Conservation (phyloP, 1,140 invertebrate genomes). For the Ctenoplectra terminalis region DNA sequence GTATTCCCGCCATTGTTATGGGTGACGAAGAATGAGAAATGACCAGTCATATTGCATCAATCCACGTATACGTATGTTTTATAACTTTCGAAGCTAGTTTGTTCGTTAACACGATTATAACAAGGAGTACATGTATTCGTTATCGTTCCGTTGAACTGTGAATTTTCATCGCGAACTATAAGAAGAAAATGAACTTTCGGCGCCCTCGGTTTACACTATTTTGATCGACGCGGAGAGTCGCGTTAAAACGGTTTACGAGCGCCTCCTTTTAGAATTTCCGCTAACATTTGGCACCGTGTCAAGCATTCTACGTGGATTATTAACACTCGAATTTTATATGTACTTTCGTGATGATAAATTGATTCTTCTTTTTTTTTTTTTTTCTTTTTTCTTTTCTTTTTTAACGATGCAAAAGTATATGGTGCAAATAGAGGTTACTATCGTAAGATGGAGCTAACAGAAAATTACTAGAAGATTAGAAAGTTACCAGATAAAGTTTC, state of each 20-base stretch:
- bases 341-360: neutral
- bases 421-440: neutral
- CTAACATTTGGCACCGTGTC: slow-evolving; percentile 15
- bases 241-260: slow-evolving; percentile 20
- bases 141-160: neutral
- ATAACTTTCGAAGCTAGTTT: neutral
- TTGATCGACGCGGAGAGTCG: neutral
- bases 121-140: neutral
- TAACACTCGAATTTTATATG: neutral
- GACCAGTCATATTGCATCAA: neutral
- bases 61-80: neutral
- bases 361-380: no score
- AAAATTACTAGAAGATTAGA: no score
- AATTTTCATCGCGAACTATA: neutral
- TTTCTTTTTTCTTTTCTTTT: neutral
- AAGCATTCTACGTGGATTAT: slow-evolving; percentile 11
- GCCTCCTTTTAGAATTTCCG: slow-evolving; percentile 35
- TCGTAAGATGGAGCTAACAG: neutral
- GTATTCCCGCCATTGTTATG: slow-evolving; percentile 1
- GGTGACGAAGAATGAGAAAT: slow-evolving; percentile 10
- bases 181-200: neutral
- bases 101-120: neutral
- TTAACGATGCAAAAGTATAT: neutral
- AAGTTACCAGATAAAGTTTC: no score
- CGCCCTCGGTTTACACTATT: neutral